Conservation (phyloP, 2,797 vertebrate genomes). For the Morus bassanus region DNA sequence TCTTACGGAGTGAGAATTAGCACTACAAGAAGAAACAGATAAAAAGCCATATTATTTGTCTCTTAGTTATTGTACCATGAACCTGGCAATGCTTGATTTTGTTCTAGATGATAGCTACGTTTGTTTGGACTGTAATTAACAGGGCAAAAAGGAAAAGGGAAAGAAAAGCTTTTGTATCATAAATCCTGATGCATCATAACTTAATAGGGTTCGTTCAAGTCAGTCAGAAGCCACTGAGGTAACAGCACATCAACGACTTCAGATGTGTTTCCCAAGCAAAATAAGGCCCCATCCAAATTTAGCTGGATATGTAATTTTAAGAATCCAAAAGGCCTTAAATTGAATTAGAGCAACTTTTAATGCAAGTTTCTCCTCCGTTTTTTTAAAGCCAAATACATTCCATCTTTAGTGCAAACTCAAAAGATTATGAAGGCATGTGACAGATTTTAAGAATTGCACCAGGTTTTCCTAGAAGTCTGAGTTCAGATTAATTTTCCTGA, state of each 20-base stretch:
- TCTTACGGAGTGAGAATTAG: background rate
- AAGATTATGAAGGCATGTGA: background rate
- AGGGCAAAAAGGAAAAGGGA: background rate
- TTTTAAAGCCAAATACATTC: background rate
- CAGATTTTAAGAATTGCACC: background rate
- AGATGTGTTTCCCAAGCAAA: background rate
- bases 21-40: background rate
- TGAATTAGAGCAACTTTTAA: background rate
- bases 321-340: background rate
- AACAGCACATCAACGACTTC: background rate
- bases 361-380: background rate
- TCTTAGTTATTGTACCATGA: background rate
- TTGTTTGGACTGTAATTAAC: background rate
- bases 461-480: background rate
- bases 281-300: background rate
- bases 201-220: background rate
- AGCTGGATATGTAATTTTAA: background rate
- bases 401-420: background rate
- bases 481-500: background rate
- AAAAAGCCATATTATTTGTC: background rate
- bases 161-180: background rate
- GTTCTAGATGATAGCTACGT: background rate
- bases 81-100: background rate
- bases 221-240: background rate
- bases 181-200: background rate